Base-by-base conservation (phyloP, 2,888 invertebrate species). In the Lepidonotus clava region DNA sequence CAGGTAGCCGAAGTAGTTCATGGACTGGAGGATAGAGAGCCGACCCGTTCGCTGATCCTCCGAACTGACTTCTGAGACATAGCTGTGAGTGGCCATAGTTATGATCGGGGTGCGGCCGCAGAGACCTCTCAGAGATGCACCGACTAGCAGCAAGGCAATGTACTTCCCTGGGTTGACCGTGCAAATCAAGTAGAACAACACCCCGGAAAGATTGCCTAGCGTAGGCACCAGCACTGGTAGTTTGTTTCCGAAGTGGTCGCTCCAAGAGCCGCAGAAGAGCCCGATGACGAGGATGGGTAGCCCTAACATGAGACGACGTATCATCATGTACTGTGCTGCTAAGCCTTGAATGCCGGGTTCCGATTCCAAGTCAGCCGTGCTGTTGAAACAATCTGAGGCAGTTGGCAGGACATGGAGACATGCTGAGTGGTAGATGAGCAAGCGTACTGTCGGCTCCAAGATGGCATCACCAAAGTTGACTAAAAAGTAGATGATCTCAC, bases 1-100 rank as follows among this genome's bases (percentile, higher is more conserved):
- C 80, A 80, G 80, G 51, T 80, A 80, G 1, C 80, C 80, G 24
- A 80, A 80, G 51, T 80, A 80, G 46, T 80, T 80, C 80, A 80
- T 80, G 28, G 80, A 80, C 28, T 80, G 80, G 2, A 80, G 80
- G 28, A 80, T 80, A 28, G 80, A 80, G 14, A 80, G 80, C 1
- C 80, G 80, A 1, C 80, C 80, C 18, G 80, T 80, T 18, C 80
- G 41, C 80, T 80, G 80, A 5, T 41, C 28, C 32, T 80, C 80
- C 0, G 80, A 24, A 24, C 80, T 80, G 24, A 80, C 80, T 14
- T 80, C 80, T 41, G 80, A 80, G 4, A 80, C 80, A 32, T 80
- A 80, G 28, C 80, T 80, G 24, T 80, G 80, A 1, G 80, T 80
- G 11, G 80, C 80, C 80, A 80, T 80, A 5, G 80, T 80, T 28